Percentiles rank a stretch among this genome's conserved stretches.
These are phyloP conservation scores for Ochropleura plecta DNA, from an alignment of 2,888 invertebrate genomes.

Conservation along the genomic window DNA sequence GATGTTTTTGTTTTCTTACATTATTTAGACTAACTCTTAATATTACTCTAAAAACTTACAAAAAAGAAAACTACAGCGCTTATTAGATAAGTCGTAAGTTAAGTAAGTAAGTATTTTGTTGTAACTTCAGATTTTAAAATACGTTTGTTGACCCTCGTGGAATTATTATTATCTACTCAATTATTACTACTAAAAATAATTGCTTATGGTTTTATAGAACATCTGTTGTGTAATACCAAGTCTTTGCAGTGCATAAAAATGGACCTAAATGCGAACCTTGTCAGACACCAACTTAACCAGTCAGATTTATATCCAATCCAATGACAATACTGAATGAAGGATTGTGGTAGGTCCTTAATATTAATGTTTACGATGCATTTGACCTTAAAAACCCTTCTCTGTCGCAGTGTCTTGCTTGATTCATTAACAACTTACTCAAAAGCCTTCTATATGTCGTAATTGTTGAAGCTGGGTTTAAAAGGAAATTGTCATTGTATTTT, in stretches of 20 bases:
- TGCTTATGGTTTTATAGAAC: background rate
- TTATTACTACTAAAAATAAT: background rate
- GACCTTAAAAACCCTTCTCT: background rate
- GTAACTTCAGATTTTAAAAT: background rate
- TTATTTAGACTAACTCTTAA: background rate
- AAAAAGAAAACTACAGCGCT: background rate
- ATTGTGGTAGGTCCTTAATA: background rate
- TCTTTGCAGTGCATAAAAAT: background rate
- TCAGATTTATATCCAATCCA: background rate
- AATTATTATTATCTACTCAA: background rate
- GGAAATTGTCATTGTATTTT: background rate
- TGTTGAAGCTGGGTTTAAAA: background rate
- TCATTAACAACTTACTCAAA: slow-evolving; percentile 13
- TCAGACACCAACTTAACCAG: slow-evolving; percentile 6
- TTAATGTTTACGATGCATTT: background rate
- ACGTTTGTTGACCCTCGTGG: background rate
- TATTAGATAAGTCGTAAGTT: too few species aligned
- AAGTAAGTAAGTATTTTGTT: background rate
- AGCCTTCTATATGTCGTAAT: slow-evolving; percentile 16
- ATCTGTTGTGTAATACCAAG: background rate
- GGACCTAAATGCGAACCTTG: slow-evolving; percentile 29
- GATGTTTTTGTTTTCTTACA: background rate
- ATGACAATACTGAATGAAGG: background rate
- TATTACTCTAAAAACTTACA: background rate
- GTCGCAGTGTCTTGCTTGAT: background rate